These are phyloP conservation scores for Drosophila percnosoma DNA, from an alignment of 2,888 invertebrate genomes.

Conservation along the genomic window DNA sequence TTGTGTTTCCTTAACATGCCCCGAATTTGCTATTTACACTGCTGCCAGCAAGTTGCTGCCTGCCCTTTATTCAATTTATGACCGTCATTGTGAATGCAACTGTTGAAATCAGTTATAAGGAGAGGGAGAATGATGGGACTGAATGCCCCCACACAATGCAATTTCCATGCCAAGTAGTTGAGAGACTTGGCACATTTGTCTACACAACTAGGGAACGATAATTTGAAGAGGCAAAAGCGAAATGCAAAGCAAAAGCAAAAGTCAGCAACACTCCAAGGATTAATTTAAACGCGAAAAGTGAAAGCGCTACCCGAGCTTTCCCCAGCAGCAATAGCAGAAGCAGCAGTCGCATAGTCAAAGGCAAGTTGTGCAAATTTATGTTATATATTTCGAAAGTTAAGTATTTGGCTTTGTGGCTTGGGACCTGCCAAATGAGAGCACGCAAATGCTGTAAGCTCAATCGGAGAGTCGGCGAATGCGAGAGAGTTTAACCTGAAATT, in stretches of 20 bases:
- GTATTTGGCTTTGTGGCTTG: slow-evolving; percentile 53
- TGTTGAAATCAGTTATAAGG: slow-evolving; percentile 1
- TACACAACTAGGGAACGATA: slow-evolving; percentile 72
- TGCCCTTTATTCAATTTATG: slow-evolving; percentile 17
- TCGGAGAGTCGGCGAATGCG: background rate
- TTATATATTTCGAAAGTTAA: slow-evolving; percentile 63
- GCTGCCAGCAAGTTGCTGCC: background rate
- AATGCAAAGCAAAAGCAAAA: slow-evolving; percentile 32
- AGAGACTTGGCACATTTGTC: slow-evolving; percentile 63
- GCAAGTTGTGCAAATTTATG: slow-evolving; percentile 61
- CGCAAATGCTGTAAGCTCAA: slow-evolving; percentile 24
- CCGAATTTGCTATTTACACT: background rate
- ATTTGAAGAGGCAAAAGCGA: slow-evolving; percentile 55
- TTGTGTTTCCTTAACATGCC: slow-evolving; percentile 6
- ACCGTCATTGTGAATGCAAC: slow-evolving; percentile 21
- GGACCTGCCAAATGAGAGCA: slow-evolving; percentile 52
- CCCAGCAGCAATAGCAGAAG: slow-evolving; percentile 12
- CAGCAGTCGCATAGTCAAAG: slow-evolving; percentile 34
- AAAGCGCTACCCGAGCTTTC: slow-evolving; percentile 56
- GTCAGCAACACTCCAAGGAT: slow-evolving; percentile 64
- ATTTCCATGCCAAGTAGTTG: slow-evolving; percentile 50
- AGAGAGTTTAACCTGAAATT: slow-evolving; percentile 35
- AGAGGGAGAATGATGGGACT: background rate
- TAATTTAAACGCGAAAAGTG: slow-evolving; percentile 73
- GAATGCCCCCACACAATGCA: slow-evolving; percentile 19